Percentiles rank a stretch among this genome's conserved stretches.
These are phyloP conservation scores for Ceyx erithaca DNA, from an alignment of 2,797 vertebrate genomes.

Conservation along the genomic window DNA sequence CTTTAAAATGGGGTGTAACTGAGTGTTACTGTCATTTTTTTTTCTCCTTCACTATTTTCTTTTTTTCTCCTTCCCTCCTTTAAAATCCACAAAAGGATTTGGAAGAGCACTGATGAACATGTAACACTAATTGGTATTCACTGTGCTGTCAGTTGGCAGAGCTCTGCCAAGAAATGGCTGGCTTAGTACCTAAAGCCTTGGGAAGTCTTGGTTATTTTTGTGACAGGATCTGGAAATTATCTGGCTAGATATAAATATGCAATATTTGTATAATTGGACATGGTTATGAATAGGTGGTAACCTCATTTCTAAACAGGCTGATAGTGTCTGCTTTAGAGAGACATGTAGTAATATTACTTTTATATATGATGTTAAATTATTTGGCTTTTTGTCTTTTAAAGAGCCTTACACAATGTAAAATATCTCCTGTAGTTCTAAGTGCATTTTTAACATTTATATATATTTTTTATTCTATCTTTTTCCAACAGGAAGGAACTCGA, in stretches of 20 bases:
- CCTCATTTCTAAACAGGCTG: not conserved
- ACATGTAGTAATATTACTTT: not conserved
- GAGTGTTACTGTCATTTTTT: not conserved
- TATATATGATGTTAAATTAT: not conserved
- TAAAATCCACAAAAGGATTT: not conserved
- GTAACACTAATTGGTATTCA: not conserved
- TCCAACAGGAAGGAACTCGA: constrained; percentile 90
- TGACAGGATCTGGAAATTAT: not conserved
- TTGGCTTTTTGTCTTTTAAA: not conserved
- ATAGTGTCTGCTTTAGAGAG: not conserved
- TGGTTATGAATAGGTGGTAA: not conserved
- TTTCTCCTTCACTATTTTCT: not conserved
- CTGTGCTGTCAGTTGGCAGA: not conserved
- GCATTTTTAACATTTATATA: not conserved
- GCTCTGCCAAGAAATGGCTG: not conserved
- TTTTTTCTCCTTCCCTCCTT: not conserved
- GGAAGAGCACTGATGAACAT: not conserved
- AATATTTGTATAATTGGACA: not conserved
- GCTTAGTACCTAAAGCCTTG: not conserved
- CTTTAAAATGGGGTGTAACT: not conserved
- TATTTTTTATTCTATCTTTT: constrained; percentile 36
- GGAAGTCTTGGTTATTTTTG: not conserved
- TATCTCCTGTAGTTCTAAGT: not conserved
- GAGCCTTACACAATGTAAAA: not conserved
- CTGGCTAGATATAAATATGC: not conserved